These are phyloP conservation scores for Lasius fuliginosus DNA, from an alignment of 2,888 invertebrate genomes.

Conservation along the genomic window DNA sequence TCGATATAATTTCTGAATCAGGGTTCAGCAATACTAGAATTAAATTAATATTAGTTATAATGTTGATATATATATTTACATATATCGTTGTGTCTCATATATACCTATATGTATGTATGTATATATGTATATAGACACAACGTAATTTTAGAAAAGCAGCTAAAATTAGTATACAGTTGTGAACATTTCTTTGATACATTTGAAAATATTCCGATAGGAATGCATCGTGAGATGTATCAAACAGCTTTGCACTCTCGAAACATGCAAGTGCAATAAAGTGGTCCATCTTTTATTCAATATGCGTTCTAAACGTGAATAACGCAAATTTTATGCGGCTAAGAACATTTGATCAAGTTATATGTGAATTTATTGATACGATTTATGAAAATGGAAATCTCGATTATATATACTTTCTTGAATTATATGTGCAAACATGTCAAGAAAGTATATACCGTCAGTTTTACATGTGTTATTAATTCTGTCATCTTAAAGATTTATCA, in stretches of 20 bases:
- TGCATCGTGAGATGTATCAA: slow-evolving; percentile 14
- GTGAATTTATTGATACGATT: neutral
- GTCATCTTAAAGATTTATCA: neutral
- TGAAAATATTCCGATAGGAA: slow-evolving; percentile 25
- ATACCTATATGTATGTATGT: no score
- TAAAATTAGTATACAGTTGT: neutral
- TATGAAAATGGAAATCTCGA: slow-evolving; percentile 7
- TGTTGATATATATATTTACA: neutral
- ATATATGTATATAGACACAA: no score
- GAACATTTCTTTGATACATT: slow-evolving; percentile 1
- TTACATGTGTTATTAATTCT: neutral
- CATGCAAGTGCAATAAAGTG: slow-evolving; percentile 40
- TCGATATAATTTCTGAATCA: slow-evolving; percentile 11
- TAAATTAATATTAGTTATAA: slow-evolving; percentile 16
- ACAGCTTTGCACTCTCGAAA: slow-evolving; percentile 16
- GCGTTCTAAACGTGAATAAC: slow-evolving; percentile 41
- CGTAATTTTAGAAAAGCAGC: neutral
- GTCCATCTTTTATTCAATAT: slow-evolving; percentile 45
- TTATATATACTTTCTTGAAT: neutral
- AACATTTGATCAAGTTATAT: slow-evolving; percentile 10
- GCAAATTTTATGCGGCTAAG: slow-evolving; percentile 30
- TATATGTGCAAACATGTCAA: neutral
- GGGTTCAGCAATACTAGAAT: slow-evolving; percentile 17
- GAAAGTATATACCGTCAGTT: neutral
- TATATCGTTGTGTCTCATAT: no score